Evolutionary conservation across 2,797 vertebrate species (phyloP), one percentile per base, ranked within the genome.

Genomic region (Scolopax rusticola): DNA sequence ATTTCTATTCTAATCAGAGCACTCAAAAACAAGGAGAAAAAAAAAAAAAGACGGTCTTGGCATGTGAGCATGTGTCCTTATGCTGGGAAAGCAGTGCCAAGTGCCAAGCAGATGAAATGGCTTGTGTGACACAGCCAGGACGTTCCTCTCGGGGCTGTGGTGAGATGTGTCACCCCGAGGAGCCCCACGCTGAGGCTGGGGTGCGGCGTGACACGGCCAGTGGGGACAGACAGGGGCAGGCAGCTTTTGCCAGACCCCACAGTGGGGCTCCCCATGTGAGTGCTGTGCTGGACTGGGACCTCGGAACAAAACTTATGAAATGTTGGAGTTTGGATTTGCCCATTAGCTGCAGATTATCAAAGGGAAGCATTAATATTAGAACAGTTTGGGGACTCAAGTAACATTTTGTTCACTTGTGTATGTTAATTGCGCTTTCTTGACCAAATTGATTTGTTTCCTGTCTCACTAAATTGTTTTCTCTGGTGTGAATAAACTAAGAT

Each of bases 111-210:
- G 93, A 96, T 94, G 95, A 93, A 95, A 90, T 81, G 0, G n/a
- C 87, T 95, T 96, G 91, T 94, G 84, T 95, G 86, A 95, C 76
- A 5, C 45, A 12, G 47, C 95, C 81, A 88, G 85, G 93, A 69
- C 83, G 6, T 94, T 96, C 56, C 94, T 88, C 85, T 93, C 30
- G 75, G 73, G 82, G 76, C 40, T 78, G 63, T 75, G 89, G 60
- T 90, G 95, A 94, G 88, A 56, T 32, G 65, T 92, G 85, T 86
- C 70, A 8, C 28, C 51, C 51, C 28, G 28, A 16, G 28, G 51
- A 18, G 17, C 17, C 28, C 28, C 9, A 9, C 16, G 11, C 51
- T 53, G 51, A 18, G 51, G 51, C 50, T 28, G 50, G 50, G 50
- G 27, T 28, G 24, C 0, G n/a, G 53, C 47, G 1, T n/a, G 75